These are phyloP conservation scores for Scaptodrosophila lebanonensis DNA, from an alignment of 1,140 invertebrate species.

Conservation along the genomic window DNA sequence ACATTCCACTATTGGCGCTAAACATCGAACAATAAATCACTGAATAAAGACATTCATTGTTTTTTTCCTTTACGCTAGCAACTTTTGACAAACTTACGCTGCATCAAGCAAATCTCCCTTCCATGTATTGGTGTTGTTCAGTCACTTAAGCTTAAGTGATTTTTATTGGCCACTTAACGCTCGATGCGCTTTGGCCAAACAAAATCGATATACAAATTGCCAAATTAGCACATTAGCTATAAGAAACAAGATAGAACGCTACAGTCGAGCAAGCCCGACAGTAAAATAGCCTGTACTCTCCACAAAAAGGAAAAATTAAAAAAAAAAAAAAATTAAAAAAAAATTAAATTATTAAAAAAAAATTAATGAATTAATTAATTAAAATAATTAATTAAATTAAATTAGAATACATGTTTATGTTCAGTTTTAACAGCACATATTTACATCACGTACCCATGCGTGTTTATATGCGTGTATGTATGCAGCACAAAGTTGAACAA, in stretches of 20 bases:
- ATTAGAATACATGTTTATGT: too few species aligned
- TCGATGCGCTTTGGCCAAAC: slow-evolving; percentile 11
- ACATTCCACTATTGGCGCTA: background rate
- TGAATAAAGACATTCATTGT: background rate
- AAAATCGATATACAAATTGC: slow-evolving; percentile 75
- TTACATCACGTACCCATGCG: too few species aligned
- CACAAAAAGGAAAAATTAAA: slow-evolving; percentile 23
- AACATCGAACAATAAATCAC: background rate
- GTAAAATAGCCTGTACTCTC: too few species aligned
- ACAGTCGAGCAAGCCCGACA: too few species aligned
- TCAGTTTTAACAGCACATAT: too few species aligned
- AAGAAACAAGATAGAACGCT: too few species aligned
- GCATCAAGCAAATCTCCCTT: background rate
- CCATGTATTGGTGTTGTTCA: slow-evolving; percentile 24
- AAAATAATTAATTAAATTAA: too few species aligned
- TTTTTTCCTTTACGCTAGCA: background rate
- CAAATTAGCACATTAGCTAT: slow-evolving; percentile 65
- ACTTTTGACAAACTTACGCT: background rate
- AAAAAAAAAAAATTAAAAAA: slow-evolving; percentile 13
- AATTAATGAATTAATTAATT: background rate
- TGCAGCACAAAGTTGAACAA: too few species aligned
- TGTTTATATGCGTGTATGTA: too few species aligned
- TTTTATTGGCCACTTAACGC: slow-evolving; percentile 70
- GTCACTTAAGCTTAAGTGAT: slow-evolving; percentile 65
- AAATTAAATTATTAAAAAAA: slow-evolving; percentile 18